phyloP scores from a whole-genome alignment of 2,888 invertebrate genomes.

The Punctoribates punctum region DNA sequence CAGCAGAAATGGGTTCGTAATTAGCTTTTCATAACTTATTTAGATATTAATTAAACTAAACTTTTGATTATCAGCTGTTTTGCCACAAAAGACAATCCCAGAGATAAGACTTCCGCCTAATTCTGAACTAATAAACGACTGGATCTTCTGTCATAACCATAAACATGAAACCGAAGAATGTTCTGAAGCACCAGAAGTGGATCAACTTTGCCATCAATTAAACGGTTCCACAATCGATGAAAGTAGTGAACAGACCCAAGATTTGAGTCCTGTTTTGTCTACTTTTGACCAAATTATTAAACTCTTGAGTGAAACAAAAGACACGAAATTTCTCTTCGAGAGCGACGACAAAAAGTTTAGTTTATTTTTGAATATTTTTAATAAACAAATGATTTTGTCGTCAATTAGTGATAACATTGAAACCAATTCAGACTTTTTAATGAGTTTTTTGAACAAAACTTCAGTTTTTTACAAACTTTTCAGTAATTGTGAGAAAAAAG shows the following conservation, averaged over 20 bases:
- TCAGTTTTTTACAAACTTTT: constrained; percentile 11
- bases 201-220: neutral
- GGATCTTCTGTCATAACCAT: constrained; percentile 42
- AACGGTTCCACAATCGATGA: neutral
- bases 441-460: neutral
- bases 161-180: neutral
- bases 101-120: constrained; percentile 55
- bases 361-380: neutral
- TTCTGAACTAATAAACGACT: constrained; percentile 57
- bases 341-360: constrained; percentile 23
- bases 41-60: neutral
- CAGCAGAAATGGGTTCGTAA: neutral
- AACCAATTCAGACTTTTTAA: neutral
- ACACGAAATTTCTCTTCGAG: neutral
- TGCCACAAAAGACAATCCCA: neutral
- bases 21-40: neutral
- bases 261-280: neutral
- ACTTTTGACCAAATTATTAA: neutral
- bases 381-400: neutral
- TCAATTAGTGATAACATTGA: neutral
- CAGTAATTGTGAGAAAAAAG: neutral
- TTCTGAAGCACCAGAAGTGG: neutral
- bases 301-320: neutral
- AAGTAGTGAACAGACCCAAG: neutral
- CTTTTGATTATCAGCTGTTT: neutral